phyloP scores from a whole-genome alignment of 2,888 invertebrate species.

The Brachyptera risi region DNA sequence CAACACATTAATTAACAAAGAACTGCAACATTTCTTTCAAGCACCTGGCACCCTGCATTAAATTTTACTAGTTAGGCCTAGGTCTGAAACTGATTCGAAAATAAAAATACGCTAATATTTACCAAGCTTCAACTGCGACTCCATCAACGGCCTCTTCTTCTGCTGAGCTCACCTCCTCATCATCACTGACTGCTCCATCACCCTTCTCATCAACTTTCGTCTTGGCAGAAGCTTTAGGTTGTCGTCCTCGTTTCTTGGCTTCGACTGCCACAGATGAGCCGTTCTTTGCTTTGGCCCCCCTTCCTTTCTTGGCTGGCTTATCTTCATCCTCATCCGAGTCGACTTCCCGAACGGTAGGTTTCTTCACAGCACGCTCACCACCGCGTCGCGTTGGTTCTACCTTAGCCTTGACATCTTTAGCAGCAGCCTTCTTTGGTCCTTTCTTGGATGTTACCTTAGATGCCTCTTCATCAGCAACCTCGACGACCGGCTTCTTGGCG shows the following conservation, averaged over 20 bases:
- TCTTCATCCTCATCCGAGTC: slow-evolving; percentile 13
- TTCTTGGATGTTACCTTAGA: neutral
- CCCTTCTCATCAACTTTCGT: slow-evolving; percentile 17
- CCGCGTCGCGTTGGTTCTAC: slow-evolving; percentile 13
- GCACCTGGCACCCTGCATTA: no score
- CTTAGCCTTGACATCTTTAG: neutral
- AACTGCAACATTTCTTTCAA: no score
- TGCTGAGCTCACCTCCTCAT: neutral
- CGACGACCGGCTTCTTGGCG: neutral
- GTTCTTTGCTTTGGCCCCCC: neutral
- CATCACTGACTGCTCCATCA: neutral
- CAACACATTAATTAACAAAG: no score
- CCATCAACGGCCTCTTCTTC: neutral
- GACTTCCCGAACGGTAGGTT: neutral
- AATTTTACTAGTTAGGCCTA: neutral
- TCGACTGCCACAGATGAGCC: neutral
- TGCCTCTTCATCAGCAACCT: neutral
- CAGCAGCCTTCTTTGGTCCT: slow-evolving; percentile 2
- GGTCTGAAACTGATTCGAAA: neutral
- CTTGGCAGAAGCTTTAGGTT: neutral
- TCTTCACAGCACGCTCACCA: slow-evolving; percentile 1
- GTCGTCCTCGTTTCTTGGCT: neutral
- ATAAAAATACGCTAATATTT: neutral
- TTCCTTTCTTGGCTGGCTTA: slow-evolving; percentile 7
- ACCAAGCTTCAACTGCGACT: slow-evolving; percentile 28